Conservation (phyloP, 1,140 invertebrate species). For the Patella vulgata region DNA sequence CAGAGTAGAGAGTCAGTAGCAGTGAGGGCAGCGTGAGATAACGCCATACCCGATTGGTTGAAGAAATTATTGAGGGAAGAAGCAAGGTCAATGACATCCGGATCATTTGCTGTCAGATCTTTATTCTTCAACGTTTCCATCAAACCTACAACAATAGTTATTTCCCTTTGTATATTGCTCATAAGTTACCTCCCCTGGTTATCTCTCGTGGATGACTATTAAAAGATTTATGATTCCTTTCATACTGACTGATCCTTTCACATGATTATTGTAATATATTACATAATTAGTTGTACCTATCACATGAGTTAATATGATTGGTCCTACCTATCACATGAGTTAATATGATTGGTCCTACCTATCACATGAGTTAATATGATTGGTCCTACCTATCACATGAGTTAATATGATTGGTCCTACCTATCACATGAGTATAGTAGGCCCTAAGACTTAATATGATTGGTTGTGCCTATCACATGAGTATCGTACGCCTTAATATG, state of each 20-base stretch:
- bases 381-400: too few relatives aligned
- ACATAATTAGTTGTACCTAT: background rate
- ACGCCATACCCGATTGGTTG: conserved; percentile 46
- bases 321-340: background rate
- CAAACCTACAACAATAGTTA: conserved; percentile 48
- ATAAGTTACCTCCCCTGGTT: background rate
- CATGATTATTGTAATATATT: background rate
- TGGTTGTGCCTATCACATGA: too few relatives aligned
- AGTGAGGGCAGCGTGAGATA: too few relatives aligned
- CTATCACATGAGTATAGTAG: too few relatives aligned
- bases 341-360: too few relatives aligned
- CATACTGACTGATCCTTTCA: background rate
- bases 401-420: too few relatives aligned
- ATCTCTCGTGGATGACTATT: background rate
- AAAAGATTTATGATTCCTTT: background rate
- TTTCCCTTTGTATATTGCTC: background rate
- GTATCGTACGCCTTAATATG: too few relatives aligned
- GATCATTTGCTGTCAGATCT: conserved; percentile 56
- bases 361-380: too few relatives aligned
- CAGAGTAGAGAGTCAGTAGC: too few relatives aligned
- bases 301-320: conserved; percentile 4
- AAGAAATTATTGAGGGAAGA: conserved; percentile 65
- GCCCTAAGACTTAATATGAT: too few relatives aligned
- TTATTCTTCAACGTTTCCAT: conserved; percentile 62
- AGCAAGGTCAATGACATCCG: conserved; percentile 63